Conservation (phyloP, 2,113 vertebrate genomes). For the pig (Sus scrofa) region T2T-Sscrofa CM000817.6:141280501-141281000, state of each 20-base stretch:
- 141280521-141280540: constrained; percentile 54
- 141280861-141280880: too few relatives aligned
- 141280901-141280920: too few relatives aligned
- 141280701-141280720: not conserved
- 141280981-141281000: too few relatives aligned
- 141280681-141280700: not conserved
- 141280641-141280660: not conserved
- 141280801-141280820: not conserved
- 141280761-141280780: not conserved
- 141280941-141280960: too few relatives aligned
- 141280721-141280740: not conserved
- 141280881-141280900: too few relatives aligned
- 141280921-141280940: too few relatives aligned
- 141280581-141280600: constrained; percentile 34
- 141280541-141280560: constrained; percentile 76
- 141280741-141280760: not conserved
- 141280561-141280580: constrained; percentile 70
- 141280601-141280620: constrained; percentile 66
- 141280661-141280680: not conserved
- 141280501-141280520: constrained; percentile 61
- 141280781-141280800: not conserved
- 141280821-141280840: not conserved
- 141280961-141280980: too few relatives aligned
- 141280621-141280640: constrained; percentile 55
- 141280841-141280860: not conserved